Base-by-base conservation (phyloP, 2,113 vertebrate genomes). In the Pelmatolapia mariae region DNA sequence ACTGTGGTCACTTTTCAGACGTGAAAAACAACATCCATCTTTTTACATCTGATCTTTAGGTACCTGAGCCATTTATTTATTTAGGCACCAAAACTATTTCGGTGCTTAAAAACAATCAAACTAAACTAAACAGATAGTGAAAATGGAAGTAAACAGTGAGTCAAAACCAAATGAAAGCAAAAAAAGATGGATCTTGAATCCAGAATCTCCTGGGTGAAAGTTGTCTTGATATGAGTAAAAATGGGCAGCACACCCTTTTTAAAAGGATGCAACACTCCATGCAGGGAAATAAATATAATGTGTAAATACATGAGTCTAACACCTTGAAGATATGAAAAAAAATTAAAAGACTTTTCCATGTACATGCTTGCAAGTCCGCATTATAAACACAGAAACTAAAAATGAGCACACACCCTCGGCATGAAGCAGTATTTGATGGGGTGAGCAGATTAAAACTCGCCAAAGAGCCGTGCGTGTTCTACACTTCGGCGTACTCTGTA, bases 361-460 rank as follows among this genome's bases (percentile, higher is more conserved):
- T 52, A 31, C 61, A 82, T 43, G 52, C 71, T 73, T 54, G 43
- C 63, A 88, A 45, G 47, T 57, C 59, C 50, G 81, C 24, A 26
- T 63, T 87, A n/a, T 9, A 84, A 76, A 79, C 50, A 78, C 52
- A 50, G 43, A 66, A 61, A 31, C 54, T 47, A 29, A 76, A 83
- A 85, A 87, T 26, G 59, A 81, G 83, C 52, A 73, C 45, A 84
- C 80, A 82, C 26, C 88, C n/a, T 76, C 6, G 10, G 50, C 90
- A 80, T 89, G 66, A 93, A 68, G 81, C 57, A 40, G 19, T 6
- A 50, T 50, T 66, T 89, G 90, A 89, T 85, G 86, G 88, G 78
- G 13, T 43, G 45, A 88, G 87, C 76, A 57, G 93, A 90, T n/a
- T 86, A 82, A 89, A 93, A 86, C 53, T 89, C 54, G 86, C 90